Evolutionary conservation across 2,888 invertebrate species (phyloP).

Genomic region (Acholoe squamosa): DNA sequence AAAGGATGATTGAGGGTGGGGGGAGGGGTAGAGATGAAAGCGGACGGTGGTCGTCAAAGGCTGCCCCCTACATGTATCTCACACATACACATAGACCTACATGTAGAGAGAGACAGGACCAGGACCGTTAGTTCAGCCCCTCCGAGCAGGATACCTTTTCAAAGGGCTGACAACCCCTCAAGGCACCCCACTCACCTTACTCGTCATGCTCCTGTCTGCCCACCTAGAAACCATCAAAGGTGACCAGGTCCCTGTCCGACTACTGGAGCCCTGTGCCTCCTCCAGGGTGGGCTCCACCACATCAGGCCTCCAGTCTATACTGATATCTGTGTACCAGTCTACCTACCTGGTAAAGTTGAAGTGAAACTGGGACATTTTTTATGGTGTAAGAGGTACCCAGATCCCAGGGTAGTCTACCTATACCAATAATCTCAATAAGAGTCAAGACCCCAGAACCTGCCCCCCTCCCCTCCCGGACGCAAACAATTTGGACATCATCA

Average conservation of each 20-base stretch:
- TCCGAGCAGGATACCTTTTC: conserved; percentile 28
- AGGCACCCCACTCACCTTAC: background rate
- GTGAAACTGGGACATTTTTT: too few relatives aligned
- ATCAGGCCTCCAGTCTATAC: too few relatives aligned
- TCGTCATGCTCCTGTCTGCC: too few relatives aligned
- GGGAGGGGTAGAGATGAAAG: background rate
- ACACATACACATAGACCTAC: background rate
- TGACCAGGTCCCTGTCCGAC: background rate
- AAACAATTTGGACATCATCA: too few relatives aligned
- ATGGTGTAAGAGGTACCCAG: too few relatives aligned
- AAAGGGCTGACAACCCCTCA: background rate
- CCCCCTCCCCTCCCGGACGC: too few relatives aligned
- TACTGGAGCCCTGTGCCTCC: background rate
- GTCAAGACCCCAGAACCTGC: too few relatives aligned
- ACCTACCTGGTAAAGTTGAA: too few relatives aligned
- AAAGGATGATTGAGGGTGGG: background rate
- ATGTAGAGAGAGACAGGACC: background rate
- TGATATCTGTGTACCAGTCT: too few relatives aligned
- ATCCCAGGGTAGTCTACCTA: too few relatives aligned
- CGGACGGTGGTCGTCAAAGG: conserved; percentile 41
- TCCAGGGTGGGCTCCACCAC: too few relatives aligned
- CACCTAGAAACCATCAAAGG: background rate
- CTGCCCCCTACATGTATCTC: background rate
- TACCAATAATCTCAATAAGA: too few relatives aligned
- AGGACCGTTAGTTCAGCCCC: conserved; percentile 29